Evolutionary conservation across 2,797 vertebrate genomes (phyloP).

Genomic region (Onychomys leucogaster): DNA sequence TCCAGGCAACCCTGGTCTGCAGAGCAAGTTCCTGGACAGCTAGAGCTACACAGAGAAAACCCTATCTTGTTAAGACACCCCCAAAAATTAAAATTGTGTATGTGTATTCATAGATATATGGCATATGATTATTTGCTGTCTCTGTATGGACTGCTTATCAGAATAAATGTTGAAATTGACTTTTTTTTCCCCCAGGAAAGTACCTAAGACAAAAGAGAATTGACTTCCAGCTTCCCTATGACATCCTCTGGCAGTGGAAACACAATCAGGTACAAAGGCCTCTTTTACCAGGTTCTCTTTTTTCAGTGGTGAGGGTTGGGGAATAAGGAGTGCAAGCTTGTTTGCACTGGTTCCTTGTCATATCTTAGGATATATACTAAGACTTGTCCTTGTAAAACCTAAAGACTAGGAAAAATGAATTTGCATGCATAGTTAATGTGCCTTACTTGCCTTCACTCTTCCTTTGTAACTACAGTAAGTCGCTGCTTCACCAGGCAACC

Average conservation of each 20-base stretch:
- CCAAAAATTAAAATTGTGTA: background rate
- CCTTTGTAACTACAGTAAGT: slow-evolving; percentile 78
- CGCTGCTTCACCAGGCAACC: slow-evolving; percentile 39
- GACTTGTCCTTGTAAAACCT: slow-evolving; percentile 66
- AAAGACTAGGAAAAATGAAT: slow-evolving; percentile 62
- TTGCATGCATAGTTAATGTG: slow-evolving; percentile 74
- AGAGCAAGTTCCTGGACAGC: background rate
- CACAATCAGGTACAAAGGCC: slow-evolving; percentile 93
- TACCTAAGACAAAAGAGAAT: slow-evolving; percentile 98
- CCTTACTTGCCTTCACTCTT: slow-evolving; percentile 74
- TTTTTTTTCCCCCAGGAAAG: slow-evolving; percentile 91
- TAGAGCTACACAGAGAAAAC: background rate
- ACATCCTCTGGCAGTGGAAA: slow-evolving; percentile 98
- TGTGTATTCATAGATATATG: background rate
- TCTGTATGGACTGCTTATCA: background rate
- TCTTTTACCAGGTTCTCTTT: slow-evolving; percentile 25
- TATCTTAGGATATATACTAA: slow-evolving; percentile 5
- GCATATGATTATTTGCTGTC: background rate
- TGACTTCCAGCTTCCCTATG: slow-evolving; percentile 98
- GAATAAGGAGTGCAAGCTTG: background rate
- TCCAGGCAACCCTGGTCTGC: background rate
- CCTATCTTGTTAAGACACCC: background rate
- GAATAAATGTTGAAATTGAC: slow-evolving; percentile 35
- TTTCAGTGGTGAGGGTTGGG: background rate
- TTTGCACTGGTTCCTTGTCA: slow-evolving; percentile 8